A percentile compares a stretch with the other conserved stretches of the same genome.
Evolutionary conservation across 1,140 invertebrate species (phyloP).

Genomic region (Euglossa dilemma): DNA sequence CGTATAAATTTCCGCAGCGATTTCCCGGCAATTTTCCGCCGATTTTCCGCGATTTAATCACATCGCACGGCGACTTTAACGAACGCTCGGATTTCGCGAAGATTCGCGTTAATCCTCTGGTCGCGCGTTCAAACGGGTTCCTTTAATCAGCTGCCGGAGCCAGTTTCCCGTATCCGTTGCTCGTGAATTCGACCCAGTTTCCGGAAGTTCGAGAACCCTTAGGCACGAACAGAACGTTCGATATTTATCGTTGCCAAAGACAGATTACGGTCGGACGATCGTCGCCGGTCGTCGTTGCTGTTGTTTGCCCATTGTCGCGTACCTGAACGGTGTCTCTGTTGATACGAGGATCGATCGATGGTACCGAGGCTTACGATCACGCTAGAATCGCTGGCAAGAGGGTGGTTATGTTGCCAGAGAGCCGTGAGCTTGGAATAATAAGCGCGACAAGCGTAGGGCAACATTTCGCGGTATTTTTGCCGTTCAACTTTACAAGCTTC

Average conservation of each 20-base stretch:
- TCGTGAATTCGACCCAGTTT: constrained; percentile 4
- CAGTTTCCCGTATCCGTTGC: background rate
- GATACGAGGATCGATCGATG: background rate
- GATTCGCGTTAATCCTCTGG: background rate
- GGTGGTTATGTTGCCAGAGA: background rate
- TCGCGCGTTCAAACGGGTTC: background rate
- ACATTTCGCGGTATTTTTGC: background rate
- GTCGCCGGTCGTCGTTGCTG: background rate
- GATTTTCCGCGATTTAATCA: too few species aligned
- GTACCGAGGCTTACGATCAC: background rate
- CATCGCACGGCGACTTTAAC: too few species aligned
- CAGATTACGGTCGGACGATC: background rate
- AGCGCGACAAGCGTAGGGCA: background rate
- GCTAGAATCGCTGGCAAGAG: background rate
- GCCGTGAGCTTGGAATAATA: background rate
- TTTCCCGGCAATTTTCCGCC: too few species aligned
- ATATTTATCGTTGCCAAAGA: constrained; percentile 31
- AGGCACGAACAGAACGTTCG: background rate
- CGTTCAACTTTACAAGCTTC: background rate
- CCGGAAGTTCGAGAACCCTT: background rate
- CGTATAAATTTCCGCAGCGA: too few species aligned
- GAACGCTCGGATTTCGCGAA: background rate
- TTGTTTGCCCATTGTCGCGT: constrained; percentile 9
- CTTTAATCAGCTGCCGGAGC: background rate
- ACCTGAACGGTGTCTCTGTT: background rate